phyloP scores from a whole-genome alignment of 1,140 invertebrate species.

The Mercenaria mercenaria region DNA sequence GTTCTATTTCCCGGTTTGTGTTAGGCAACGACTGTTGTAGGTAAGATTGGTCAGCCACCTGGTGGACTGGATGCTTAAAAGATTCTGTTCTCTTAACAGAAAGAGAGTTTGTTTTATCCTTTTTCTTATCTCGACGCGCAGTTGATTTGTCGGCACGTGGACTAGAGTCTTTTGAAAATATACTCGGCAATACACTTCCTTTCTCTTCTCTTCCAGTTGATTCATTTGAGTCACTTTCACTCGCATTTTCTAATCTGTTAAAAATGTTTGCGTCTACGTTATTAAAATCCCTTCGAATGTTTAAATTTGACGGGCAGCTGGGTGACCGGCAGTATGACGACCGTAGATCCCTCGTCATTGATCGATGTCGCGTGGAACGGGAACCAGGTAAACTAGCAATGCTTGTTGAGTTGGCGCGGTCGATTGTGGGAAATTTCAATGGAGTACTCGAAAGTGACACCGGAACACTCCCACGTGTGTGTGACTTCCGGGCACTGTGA shows the following conservation, averaged over 20 bases:
- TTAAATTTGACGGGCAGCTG: slow-evolving; percentile 55
- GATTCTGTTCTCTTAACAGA: slow-evolving; percentile 45
- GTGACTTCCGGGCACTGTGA: background rate
- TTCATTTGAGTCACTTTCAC: background rate
- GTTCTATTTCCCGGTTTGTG: slow-evolving; percentile 18
- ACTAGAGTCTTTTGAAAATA: slow-evolving; percentile 46
- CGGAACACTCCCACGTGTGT: slow-evolving; percentile 42
- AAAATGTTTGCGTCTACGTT: slow-evolving; percentile 12
- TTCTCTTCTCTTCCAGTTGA: background rate
- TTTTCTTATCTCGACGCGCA: slow-evolving; percentile 9
- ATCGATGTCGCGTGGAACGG: slow-evolving; percentile 42
- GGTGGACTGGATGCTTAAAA: background rate
- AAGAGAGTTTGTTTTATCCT: slow-evolving; percentile 27
- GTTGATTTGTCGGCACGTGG: background rate
- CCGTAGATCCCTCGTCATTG: slow-evolving; percentile 18
- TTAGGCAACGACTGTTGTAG: background rate
- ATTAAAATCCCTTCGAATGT: slow-evolving; percentile 34
- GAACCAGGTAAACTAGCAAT: slow-evolving; percentile 58
- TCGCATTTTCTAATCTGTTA: background rate
- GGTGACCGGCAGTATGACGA: slow-evolving; percentile 45
- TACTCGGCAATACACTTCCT: slow-evolving; percentile 16
- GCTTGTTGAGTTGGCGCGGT: slow-evolving; percentile 60
- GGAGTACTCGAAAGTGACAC: slow-evolving; percentile 48
- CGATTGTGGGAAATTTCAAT: slow-evolving; percentile 55
- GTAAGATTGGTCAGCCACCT: background rate